Evolutionary conservation across 2,113 vertebrate species (phyloP), one percentile per base, ranked within the genome.

Genomic region (Oenanthe oenanthe): DNA sequence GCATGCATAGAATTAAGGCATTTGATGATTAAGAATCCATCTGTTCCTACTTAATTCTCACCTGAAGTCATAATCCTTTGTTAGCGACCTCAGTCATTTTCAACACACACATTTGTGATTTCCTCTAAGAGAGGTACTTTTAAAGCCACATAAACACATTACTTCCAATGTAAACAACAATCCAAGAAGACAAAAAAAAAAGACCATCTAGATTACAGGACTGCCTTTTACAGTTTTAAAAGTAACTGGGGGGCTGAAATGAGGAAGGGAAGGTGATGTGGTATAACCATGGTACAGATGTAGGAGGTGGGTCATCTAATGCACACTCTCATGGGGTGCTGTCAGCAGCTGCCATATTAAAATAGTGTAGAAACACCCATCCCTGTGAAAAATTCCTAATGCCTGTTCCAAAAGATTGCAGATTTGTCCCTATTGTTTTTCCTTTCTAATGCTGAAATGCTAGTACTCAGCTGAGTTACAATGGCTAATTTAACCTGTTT

Each of bases 21-120:
- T 91, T 90, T 84, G 86, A 96, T 93, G 90, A 93, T 94, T 96
- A 96, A 94, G 95, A 97, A 96, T 88, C 95, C 92, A 96, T 96
- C 94, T 96, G 93, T 83, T 96, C 91, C 86, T 89, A 85, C 75
- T 96, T 92, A 93, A 90, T 95, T 95, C 89, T 96, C 88, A 95
- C 93, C 91, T 94, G 77, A 95, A 95, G 81, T 91, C 62, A 91
- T 89, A 96, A 95, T 82, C 81, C 78, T 92, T 95, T 85, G 89
- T 94, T 91, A 88, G 86, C 74, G n/a, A 94, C 57, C 92, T 91
- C 86, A 78, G 81, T 65, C 54, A 91, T 93, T 96, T 95, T 91
- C 67, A 93, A 78, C 29, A 79, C 66, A 78, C 66, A 88, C 20
- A 85, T 22, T 10, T 91, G 53, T 85, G 75, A 92, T 13, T 89